Evolutionary conservation across 2,113 vertebrate species (phyloP).

Genomic region (Girardinichthys multiradiatus): DNA sequence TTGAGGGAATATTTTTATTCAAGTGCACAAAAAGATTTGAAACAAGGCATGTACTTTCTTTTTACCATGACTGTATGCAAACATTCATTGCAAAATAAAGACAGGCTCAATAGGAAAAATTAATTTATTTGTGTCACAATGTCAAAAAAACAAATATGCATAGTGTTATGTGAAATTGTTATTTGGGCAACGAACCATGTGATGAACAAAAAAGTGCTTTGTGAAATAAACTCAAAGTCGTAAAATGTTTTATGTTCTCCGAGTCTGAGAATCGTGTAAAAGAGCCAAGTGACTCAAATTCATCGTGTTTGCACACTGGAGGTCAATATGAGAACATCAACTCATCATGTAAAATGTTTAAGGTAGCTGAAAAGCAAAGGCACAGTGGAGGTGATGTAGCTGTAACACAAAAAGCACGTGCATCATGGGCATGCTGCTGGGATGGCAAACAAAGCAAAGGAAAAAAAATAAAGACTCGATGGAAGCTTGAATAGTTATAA

Average conservation of each 20-base stretch:
- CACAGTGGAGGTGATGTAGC: conserved; percentile 69
- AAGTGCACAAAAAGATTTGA: no score
- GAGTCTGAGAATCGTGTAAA: conserved; percentile 51
- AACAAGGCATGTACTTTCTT: no score
- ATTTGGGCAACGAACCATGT: conserved; percentile 47
- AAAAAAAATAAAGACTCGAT: conserved; percentile 60
- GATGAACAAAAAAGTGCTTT: conserved; percentile 61
- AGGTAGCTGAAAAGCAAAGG: conserved; percentile 68
- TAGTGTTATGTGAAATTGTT: conserved; percentile 50
- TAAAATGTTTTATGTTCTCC: conserved; percentile 51
- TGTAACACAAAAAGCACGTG: conserved; percentile 73
- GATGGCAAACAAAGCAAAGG: conserved; percentile 56
- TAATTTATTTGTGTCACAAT: conserved; percentile 77
- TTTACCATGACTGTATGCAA: not conserved
- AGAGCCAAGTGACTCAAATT: conserved; percentile 46
- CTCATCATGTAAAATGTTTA: conserved; percentile 46
- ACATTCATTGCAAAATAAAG: conserved; percentile 30
- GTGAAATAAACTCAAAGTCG: conserved; percentile 64
- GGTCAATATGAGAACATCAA: conserved; percentile 48
- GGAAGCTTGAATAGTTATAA: conserved; percentile 71
- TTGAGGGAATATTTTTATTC: no score
- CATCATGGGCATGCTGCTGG: conserved; percentile 67
- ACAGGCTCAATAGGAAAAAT: conserved; percentile 33
- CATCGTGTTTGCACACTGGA: conserved; percentile 37
- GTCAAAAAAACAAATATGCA: conserved; percentile 74